Percentiles rank a stretch among this genome's conserved stretches.
These are phyloP conservation scores for Griposia aprilina DNA, from an alignment of 2,888 invertebrate genomes.

Conservation along the genomic window DNA sequence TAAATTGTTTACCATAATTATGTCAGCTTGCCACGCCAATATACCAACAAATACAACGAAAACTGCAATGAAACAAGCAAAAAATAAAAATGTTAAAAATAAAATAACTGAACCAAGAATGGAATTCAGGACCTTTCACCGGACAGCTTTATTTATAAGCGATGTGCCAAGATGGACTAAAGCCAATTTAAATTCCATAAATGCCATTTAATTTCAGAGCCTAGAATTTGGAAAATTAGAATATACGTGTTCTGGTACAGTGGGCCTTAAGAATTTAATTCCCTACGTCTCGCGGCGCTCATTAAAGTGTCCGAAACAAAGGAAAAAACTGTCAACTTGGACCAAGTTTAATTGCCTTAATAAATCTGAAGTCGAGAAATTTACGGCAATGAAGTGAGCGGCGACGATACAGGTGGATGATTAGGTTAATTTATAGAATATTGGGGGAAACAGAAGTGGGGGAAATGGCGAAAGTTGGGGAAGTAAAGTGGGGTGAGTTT, in stretches of 20 bases:
- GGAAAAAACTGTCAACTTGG: constrained; percentile 88
- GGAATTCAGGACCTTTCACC: not conserved
- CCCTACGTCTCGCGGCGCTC: constrained; percentile 78
- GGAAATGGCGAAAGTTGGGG: not conserved
- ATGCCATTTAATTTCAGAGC: constrained; percentile 27
- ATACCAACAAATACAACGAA: not conserved
- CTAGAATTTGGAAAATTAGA: constrained; percentile 41
- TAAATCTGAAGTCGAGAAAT: constrained; percentile 81
- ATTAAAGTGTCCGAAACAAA: constrained; percentile 87
- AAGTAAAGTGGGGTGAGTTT: not conserved
- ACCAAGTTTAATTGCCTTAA: constrained; percentile 89
- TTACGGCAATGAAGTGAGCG: constrained; percentile 72
- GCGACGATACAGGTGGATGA: constrained; percentile 59
- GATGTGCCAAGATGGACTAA: not conserved
- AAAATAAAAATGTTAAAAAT: not conserved
- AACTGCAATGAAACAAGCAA: not conserved
- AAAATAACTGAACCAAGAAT: not conserved
- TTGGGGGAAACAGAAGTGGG: not conserved
- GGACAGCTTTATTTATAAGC: not conserved
- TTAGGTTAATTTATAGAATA: constrained; percentile 58
- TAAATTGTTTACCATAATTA: not conserved
- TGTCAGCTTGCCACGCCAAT: not conserved
- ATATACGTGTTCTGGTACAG: constrained; percentile 49
- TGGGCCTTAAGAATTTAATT: constrained; percentile 73
- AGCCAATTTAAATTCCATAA: constrained; percentile 43